phyloP scores from a whole-genome alignment of 37 sponge, comb jelly and placozoan genomes.

The Crambe crambe region DNA sequence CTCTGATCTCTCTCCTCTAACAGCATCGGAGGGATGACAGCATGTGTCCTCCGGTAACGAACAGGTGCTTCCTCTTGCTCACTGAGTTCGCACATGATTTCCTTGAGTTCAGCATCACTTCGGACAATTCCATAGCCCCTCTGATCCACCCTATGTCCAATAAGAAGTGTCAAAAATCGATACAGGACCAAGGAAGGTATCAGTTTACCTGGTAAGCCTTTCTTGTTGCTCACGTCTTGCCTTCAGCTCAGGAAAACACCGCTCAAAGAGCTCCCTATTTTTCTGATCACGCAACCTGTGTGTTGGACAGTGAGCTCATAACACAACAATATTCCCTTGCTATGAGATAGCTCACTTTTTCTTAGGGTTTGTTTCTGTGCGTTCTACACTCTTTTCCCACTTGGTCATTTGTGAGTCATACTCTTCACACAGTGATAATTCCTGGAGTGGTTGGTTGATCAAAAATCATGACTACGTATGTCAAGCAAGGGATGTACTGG shows the following conservation, averaged over 20 bases:
- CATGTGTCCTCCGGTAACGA: constrained; percentile 64
- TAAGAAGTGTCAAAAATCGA: not conserved
- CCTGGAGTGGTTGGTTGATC: too few species aligned
- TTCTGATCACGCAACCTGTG: constrained; percentile 60
- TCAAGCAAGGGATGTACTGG: too few species aligned
- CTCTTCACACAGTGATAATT: constrained; percentile 52
- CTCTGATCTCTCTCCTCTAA: constrained; percentile 42
- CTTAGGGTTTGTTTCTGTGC: constrained; percentile 35
- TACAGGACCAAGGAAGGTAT: not conserved
- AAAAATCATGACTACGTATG: too few species aligned
- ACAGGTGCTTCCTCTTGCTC: constrained; percentile 79
- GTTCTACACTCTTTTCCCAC: constrained; percentile 74
- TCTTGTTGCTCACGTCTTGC: constrained; percentile 63
- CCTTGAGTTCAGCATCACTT: constrained; percentile 75
- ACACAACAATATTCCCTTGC: not conserved
- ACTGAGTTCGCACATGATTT: constrained; percentile 65
- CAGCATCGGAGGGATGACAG: constrained; percentile 77
- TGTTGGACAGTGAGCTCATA: too few species aligned
- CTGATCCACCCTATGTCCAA: constrained; percentile 42
- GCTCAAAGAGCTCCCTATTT: constrained; percentile 81
- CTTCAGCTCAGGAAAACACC: constrained; percentile 76
- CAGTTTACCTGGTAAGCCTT: constrained; percentile 59
- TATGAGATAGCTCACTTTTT: constrained; percentile 39
- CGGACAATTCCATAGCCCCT: constrained; percentile 69
- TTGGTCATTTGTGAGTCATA: constrained; percentile 56